Conservation (phyloP, 2,113 vertebrate genomes). For the Brienomyrus longianalis region DNA sequence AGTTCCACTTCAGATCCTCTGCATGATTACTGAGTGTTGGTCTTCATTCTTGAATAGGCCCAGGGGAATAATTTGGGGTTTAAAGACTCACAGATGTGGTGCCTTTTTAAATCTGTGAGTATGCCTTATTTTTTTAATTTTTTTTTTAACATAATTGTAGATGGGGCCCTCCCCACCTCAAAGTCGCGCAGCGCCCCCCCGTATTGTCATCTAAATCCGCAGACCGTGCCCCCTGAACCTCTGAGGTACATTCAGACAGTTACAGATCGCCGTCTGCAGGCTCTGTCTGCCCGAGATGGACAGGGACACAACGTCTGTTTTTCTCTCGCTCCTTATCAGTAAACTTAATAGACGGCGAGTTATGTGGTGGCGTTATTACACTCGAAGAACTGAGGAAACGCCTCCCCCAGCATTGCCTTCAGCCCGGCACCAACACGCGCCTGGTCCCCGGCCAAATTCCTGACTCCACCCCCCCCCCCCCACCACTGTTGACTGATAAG, state of each 20-base stretch:
- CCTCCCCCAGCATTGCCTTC: neutral
- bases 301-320: no score
- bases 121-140: neutral
- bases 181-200: neutral
- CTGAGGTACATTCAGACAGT: neutral
- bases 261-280: neutral
- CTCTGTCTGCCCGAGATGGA: neutral
- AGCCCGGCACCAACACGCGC: neutral
- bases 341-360: neutral
- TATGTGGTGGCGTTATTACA: neutral
- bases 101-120: neutral
- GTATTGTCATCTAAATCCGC: neutral
- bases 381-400: neutral
- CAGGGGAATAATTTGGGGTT: slow-evolving; percentile 17
- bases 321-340: neutral
- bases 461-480: neutral
- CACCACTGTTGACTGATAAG: neutral
- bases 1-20: slow-evolving; percentile 4
- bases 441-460: neutral
- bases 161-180: neutral
- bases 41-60: neutral
- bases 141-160: neutral
- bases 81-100: neutral
- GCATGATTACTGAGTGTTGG: slow-evolving; percentile 5
- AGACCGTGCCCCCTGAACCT: neutral